Percentiles rank a stretch among this genome's conserved stretches.
Evolutionary conservation across 2,113 vertebrate genomes (phyloP).

Genomic region (Ranitomeya imitator): DNA sequence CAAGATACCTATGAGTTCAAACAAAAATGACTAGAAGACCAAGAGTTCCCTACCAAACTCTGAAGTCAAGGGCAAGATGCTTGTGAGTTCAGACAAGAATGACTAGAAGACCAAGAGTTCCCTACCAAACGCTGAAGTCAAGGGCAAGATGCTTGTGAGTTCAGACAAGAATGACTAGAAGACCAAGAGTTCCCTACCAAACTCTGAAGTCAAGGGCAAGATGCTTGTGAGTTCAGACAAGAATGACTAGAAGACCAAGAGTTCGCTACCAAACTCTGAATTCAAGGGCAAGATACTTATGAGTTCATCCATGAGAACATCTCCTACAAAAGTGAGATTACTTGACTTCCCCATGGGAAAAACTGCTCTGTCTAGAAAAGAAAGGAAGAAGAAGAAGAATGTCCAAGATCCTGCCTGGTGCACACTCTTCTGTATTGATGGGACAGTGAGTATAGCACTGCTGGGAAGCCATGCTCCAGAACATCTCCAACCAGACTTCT

Average conservation of each 20-base stretch:
- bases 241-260: too few species aligned
- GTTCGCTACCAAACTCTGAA: too few species aligned
- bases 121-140: background rate
- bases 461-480: conserved; percentile 36
- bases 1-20: background rate
- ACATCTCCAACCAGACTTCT: conserved; percentile 54
- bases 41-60: background rate
- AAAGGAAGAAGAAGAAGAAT: conserved; percentile 7
- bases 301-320: background rate
- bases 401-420: background rate
- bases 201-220: too few species aligned
- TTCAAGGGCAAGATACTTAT: background rate
- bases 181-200: too few species aligned
- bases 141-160: background rate
- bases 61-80: background rate
- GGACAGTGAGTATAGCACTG: conserved; percentile 14
- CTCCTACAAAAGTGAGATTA: background rate
- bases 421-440: conserved; percentile 18
- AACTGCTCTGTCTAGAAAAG: conserved; percentile 14
- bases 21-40: background rate
- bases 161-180: too few species aligned
- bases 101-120: background rate
- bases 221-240: too few species aligned
- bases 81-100: background rate
- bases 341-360: conserved; percentile 50